Evolutionary conservation across 92 coral and sea anemone genomes (phyloP), one percentile per base, ranked within the genome.

Genomic region (Phenganax stokvisi): DNA sequence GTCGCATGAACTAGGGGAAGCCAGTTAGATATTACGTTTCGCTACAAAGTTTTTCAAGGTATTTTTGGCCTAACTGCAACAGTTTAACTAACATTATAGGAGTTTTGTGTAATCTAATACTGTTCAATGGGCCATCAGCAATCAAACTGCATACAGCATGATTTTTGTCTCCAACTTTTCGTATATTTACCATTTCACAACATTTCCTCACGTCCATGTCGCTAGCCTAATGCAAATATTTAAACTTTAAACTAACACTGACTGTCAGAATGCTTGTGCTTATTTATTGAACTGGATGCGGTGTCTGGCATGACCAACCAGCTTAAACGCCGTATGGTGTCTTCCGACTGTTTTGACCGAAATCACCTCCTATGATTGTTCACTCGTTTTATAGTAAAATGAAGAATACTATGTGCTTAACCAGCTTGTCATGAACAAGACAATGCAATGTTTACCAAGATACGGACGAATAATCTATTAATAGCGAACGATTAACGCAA

Each of bases 91-190:
- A 13, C 31, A 77, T 77, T 77, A 8, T 15, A 12, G 9, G 59
- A 47, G 59, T 25, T 69, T 51, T 68, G 37, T 54, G 83, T 79
- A 79, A 79, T 25, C 83, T 17, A 47, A 79, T 54, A 79, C 83
- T 56, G n/a, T 60, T 62, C 83, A 79, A 79, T 79, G 57, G 83
- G 62, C 74, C 63, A 79, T 65, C 83, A 79, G 52, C 74, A 79
- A 62, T 79, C 74, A 62, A 79, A 79, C 83, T 63, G 65, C 83
- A 63, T 63, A 51, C 83, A 79, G 74, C 73, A 63, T 79, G 63
- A 51, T 0, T 7, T 15, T 64, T 6, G 8, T 28, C 15, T 8
- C 29, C 10, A 9, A 68, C n/a, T 68, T 44, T 10, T 68, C 47
- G 52, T 20, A 37, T 68, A 20, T 28, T 68, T 64, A 64, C 47